A percentile compares a stretch with the other conserved stretches of the same genome.
Evolutionary conservation across 2,888 invertebrate genomes (phyloP).

Genomic region (Anoplius nigerrimus): DNA sequence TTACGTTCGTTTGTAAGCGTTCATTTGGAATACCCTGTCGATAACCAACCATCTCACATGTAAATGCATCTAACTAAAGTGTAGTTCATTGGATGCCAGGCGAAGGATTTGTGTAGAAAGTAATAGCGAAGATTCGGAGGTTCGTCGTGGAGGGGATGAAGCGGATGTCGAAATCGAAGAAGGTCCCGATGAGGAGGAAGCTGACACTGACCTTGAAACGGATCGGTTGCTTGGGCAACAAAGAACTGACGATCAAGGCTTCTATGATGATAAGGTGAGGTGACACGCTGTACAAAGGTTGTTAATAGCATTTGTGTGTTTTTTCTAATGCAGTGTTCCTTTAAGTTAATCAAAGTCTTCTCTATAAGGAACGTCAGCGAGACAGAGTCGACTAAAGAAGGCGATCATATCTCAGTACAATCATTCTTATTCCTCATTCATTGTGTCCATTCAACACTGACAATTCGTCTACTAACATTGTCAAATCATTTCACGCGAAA

Average conservation of each 20-base stretch:
- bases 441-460: no score
- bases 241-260: conserved; percentile 93
- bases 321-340: background rate
- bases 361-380: no score
- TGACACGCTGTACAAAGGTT: no score
- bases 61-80: conserved; percentile 73
- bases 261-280: conserved; percentile 89
- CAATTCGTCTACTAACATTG: no score
- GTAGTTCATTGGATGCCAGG: conserved; percentile 73
- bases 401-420: no score
- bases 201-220: conserved; percentile 98
- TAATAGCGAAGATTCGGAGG: conserved; percentile 72
- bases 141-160: conserved; percentile 67
- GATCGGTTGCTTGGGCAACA: conserved; percentile 96
- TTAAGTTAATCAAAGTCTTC: no score
- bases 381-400: no score
- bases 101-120: conserved; percentile 72
- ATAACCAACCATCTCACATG: conserved; percentile 23
- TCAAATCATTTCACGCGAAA: no score
- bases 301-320: background rate
- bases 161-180: conserved; percentile 71
- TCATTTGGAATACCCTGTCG: conserved; percentile 38
- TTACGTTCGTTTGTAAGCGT: background rate
- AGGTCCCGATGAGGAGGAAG: conserved; percentile 81
- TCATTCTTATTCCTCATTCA: no score